Conservation (phyloP, 2,888 invertebrate species). For the Ramazzottius varieornatus region DNA sequence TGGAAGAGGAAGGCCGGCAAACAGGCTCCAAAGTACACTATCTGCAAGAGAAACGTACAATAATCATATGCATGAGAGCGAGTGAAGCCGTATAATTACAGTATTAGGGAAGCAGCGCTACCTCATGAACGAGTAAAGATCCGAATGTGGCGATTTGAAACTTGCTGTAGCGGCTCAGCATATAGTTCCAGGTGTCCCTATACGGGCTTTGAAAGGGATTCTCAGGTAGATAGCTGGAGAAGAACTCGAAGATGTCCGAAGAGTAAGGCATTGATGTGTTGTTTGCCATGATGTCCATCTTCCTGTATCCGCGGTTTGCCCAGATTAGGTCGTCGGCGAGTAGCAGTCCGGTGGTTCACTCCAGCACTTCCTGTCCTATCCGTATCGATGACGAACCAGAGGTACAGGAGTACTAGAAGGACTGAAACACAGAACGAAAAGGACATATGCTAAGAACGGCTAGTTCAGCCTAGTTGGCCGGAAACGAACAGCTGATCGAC, state of each 20-base stretch:
- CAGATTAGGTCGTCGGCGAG: no score
- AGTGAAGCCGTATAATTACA: background rate
- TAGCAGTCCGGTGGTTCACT: no score
- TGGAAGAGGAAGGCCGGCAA: constrained; percentile 17
- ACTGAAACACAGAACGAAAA: no score
- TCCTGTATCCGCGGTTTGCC: no score
- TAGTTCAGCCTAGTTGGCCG: no score
- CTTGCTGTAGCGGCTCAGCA: constrained; percentile 15
- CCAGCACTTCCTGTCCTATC: no score
- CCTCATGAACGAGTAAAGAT: constrained; percentile 17
- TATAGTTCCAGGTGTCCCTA: constrained; percentile 12
- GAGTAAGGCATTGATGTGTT: background rate
- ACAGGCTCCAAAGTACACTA: constrained; percentile 15
- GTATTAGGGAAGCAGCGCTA: no score
- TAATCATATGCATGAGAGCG: background rate
- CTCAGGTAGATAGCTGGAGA: constrained; percentile 8
- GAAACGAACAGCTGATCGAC: no score
- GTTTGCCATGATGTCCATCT: no score
- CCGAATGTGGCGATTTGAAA: constrained; percentile 17
- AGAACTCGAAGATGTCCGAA: constrained; percentile 7
- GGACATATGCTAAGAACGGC: no score
- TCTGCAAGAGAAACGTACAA: constrained; percentile 11
- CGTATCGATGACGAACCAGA: no score
- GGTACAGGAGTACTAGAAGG: no score
- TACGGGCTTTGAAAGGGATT: constrained; percentile 9